These are phyloP conservation scores for Andrena bicolor DNA, from an alignment of 2,888 invertebrate species.

Conservation along the genomic window DNA sequence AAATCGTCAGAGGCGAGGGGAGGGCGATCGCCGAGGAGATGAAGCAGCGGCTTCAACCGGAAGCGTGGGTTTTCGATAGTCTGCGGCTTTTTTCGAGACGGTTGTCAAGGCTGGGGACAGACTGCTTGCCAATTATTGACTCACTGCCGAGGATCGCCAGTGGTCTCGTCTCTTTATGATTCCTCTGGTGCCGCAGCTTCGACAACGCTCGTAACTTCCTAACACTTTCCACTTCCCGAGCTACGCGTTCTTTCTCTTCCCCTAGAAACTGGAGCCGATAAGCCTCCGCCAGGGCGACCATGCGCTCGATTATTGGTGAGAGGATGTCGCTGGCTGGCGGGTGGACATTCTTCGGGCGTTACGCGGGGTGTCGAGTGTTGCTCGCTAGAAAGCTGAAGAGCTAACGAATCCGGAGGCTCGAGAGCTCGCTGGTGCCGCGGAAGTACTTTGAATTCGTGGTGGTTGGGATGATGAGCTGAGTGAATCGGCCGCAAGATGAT, in stretches of 20 bases:
- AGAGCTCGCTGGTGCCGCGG: neutral
- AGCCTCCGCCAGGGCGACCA: neutral
- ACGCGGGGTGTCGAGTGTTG: conserved; percentile 40
- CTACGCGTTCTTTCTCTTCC: neutral
- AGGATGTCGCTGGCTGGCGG: conserved; percentile 38
- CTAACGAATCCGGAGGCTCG: conserved; percentile 21
- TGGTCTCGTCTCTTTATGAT: neutral
- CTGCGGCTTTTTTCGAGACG: conserved; percentile 19
- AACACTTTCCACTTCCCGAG: neutral
- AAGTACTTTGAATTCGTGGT: neutral
- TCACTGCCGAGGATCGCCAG: conserved; percentile 2
- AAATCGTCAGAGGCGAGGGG: conserved; percentile 5
- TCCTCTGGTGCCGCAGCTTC: neutral
- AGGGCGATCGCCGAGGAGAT: neutral
- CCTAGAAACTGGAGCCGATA: neutral
- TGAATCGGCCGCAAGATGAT: conserved; percentile 86
- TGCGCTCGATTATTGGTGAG: conserved; percentile 8
- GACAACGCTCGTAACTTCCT: neutral
- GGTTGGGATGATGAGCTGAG: neutral
- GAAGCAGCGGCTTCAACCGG: neutral
- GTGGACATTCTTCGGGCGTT: conserved; percentile 41
- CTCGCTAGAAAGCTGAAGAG: conserved; percentile 33
- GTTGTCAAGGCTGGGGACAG: conserved; percentile 14
- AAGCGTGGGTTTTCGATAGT: conserved; percentile 22
- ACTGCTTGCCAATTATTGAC: conserved; percentile 20